Conservation (phyloP, 2,797 vertebrate species). For the Hoplostethus atlanticus region DNA sequence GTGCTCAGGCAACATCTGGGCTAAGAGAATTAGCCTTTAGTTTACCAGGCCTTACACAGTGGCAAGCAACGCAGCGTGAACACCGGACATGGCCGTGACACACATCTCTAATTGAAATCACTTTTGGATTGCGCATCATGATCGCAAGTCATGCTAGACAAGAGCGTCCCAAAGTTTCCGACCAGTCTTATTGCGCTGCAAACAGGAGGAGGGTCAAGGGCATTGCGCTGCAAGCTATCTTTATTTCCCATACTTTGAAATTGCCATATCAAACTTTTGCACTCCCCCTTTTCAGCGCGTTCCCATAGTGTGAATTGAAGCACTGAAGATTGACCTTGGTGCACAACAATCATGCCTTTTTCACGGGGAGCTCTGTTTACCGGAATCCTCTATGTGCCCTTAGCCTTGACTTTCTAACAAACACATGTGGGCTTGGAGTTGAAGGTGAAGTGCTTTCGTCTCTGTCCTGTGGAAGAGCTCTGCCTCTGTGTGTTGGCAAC, state of each 20-base stretch:
- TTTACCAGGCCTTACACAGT: conserved; percentile 86
- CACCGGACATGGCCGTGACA: conserved; percentile 61
- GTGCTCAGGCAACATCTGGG: conserved; percentile 99
- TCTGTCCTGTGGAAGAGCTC: conserved; percentile 77
- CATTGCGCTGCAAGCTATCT: conserved; percentile 29
- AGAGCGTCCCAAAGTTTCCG: neutral
- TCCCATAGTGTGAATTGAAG: conserved; percentile 40
- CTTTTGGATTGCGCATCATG: conserved; percentile 4
- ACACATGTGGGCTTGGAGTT: conserved; percentile 66
- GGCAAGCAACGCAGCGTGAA: conserved; percentile 55
- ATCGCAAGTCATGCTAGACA: conserved; percentile 16
- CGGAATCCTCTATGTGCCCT: conserved; percentile 60
- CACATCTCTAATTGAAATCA: conserved; percentile 29
- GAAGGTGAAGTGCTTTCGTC: conserved; percentile 81
- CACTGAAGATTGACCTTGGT: conserved; percentile 69
- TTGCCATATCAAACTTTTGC: conserved; percentile 61
- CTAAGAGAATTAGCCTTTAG: conserved; percentile 99
- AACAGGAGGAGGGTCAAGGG: conserved; percentile 36
- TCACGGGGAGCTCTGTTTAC: conserved; percentile 60
- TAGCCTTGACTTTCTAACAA: conserved; percentile 79
- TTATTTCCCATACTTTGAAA: conserved; percentile 59
- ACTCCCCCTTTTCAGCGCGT: conserved; percentile 40
- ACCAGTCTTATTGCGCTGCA: conserved; percentile 12
- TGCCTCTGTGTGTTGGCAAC: conserved; percentile 80
- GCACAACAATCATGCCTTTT: conserved; percentile 58